Base-by-base conservation (phyloP, 2,888 invertebrate genomes). In the Dichetophora obliterata region DNA sequence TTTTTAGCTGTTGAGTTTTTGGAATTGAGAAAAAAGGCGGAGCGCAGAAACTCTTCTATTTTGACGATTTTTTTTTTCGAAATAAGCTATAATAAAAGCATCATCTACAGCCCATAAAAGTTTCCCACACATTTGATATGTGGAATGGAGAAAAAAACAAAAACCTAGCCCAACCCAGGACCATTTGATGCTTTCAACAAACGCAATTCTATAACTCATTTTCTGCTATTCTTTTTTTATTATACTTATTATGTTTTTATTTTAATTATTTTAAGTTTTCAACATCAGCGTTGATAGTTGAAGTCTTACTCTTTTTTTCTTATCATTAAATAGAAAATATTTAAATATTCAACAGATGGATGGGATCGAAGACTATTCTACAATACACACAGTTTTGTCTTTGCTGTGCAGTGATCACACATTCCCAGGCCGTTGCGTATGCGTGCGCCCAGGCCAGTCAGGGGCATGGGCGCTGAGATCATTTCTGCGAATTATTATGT, bases 381-480 rank as follows among this genome's bases (percentile, higher is more conserved):
- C 37, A 37, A 37, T 8, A 37, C 37, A 43, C 11, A 43, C 43
- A 43, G 43, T 43, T 43, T 11, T 1, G 43, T 14, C 43, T 43
- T 43, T 43, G 43, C 43, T 43, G 43, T 43, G 43, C 43, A 11
- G 43, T 43, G 1, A 43, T 71, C 37, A 71, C 71, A 59, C 57
- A 54, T 71, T 71, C 43, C 71, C 37, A 71, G 71, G 59, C 37
- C 57, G 71, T 59, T 71, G 57, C 59, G 71, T 71, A 57, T 71
- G 71, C 71, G 71, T 68, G 68, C 37, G 71, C 57, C 71, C 37
- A 14, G 57, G 16, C 50, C 68, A 24, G 48, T 22, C 19, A 22
- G n/a, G 24, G 50, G 27, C 43, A 43, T 43, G 43, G 43, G 43
- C 43, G 43, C 68, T 68, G 68, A 68, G 68, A 68, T 68, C 68